These are phyloP conservation scores for Mimas tiliae DNA, from an alignment of 2,888 invertebrate genomes.

Conservation along the genomic window DNA sequence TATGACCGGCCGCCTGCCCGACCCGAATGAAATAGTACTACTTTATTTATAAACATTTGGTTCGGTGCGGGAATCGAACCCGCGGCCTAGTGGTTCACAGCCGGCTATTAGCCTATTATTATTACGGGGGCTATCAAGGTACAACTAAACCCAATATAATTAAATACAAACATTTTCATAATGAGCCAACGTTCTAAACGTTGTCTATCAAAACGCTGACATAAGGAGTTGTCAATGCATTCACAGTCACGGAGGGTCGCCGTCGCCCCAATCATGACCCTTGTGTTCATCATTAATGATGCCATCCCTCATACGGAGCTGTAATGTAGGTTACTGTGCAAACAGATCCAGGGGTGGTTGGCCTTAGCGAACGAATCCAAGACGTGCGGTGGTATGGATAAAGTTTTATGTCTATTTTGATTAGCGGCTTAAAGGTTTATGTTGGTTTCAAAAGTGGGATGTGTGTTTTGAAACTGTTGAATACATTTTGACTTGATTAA, in stretches of 20 bases:
- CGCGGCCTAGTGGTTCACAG: too few species aligned
- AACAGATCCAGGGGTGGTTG: slow-evolving; percentile 74
- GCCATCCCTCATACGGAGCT: slow-evolving; percentile 74
- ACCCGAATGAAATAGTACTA: too few species aligned
- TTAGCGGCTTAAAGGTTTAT: slow-evolving; percentile 48
- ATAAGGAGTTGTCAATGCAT: slow-evolving; percentile 61
- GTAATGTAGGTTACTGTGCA: slow-evolving; percentile 84
- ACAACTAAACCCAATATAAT: not conserved
- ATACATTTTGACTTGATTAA: not conserved
- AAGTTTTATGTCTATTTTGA: slow-evolving; percentile 28
- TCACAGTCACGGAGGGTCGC: slow-evolving; percentile 78
- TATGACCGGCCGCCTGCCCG: too few species aligned
- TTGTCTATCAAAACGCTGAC: slow-evolving; percentile 16
- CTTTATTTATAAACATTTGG: too few species aligned
- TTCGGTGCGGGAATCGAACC: too few species aligned
- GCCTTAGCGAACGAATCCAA: slow-evolving; percentile 52
- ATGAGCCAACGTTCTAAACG: not conserved
- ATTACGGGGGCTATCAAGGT: too few species aligned
- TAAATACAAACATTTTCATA: not conserved
- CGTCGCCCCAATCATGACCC: slow-evolving; percentile 72
- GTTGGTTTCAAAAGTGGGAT: slow-evolving; percentile 18
- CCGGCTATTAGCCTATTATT: too few species aligned
- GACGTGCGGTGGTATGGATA: slow-evolving; percentile 41
- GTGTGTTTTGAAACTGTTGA: not conserved
- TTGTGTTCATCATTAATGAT: slow-evolving; percentile 77